Conservation (phyloP, 2,797 vertebrate genomes). For the Botia kubotai region DNA sequence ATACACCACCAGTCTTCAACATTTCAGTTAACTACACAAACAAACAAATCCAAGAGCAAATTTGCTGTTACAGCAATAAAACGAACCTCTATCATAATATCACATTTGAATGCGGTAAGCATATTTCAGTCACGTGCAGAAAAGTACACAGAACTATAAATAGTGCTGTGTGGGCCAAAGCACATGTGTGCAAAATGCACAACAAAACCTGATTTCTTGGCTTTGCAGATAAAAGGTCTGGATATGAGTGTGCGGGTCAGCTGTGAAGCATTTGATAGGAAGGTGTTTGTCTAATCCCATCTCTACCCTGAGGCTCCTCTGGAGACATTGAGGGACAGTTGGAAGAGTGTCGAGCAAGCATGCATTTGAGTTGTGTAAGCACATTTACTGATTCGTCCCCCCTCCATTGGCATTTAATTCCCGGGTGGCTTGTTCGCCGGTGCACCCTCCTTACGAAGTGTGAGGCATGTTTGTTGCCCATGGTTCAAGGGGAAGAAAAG, state of each 20-base stretch:
- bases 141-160: slow-evolving; percentile 26
- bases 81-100: slow-evolving; percentile 1
- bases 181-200: slow-evolving; percentile 34
- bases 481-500: slow-evolving; percentile 37
- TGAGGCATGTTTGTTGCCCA: slow-evolving; percentile 21
- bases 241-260: slow-evolving; percentile 1
- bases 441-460: not conserved
- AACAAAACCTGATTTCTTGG: slow-evolving; percentile 34
- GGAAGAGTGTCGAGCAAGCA: slow-evolving; percentile 78
- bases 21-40: slow-evolving; percentile 13
- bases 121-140: slow-evolving; percentile 20
- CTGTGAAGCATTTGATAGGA: slow-evolving; percentile 39
- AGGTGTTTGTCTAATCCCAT: slow-evolving; percentile 46
- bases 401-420: slow-evolving; percentile 33
- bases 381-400: slow-evolving; percentile 72
- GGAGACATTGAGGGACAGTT: slow-evolving; percentile 74
- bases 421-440: slow-evolving; percentile 9
- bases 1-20: slow-evolving; percentile 6
- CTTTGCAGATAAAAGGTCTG: slow-evolving; percentile 1
- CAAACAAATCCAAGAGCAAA: slow-evolving; percentile 23
- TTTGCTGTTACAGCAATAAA: slow-evolving; percentile 17
- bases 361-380: slow-evolving; percentile 74
- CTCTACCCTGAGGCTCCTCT: slow-evolving; percentile 61
- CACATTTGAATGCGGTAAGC: slow-evolving; percentile 24
- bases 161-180: slow-evolving; percentile 14